Percentiles rank a stretch among this genome's conserved stretches.
Conservation (phyloP, 2,797 vertebrate genomes). For the Gymnodraco acuticeps region DNA sequence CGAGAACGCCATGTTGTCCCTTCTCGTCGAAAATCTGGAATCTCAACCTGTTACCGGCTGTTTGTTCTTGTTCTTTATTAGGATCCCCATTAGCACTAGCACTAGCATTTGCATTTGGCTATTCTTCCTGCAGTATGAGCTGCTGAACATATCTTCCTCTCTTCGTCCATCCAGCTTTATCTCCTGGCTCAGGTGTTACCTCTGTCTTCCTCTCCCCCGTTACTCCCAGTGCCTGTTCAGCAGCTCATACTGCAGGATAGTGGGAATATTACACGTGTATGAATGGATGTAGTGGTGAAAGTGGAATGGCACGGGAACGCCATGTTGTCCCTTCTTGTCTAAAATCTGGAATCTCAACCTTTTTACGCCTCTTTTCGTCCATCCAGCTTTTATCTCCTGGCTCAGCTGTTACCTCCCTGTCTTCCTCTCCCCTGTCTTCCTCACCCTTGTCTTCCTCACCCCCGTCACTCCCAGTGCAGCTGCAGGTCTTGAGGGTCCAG, state of each 20-base stretch:
- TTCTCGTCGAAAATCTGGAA: constrained; percentile 7
- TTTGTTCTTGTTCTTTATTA: too few species aligned
- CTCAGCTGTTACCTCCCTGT: background rate
- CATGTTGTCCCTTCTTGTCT: constrained; percentile 8
- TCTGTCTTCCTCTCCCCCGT: background rate
- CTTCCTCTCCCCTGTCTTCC: too few species aligned
- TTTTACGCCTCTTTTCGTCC: constrained; percentile 24
- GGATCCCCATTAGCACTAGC: too few species aligned
- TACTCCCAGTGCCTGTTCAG: constrained; percentile 84
- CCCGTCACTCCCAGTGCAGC: constrained; percentile 90
- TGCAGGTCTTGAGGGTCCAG: constrained; percentile 95
- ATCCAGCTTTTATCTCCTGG: constrained; percentile 2
- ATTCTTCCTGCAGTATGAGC: too few species aligned
- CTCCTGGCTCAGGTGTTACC: constrained; percentile 5
- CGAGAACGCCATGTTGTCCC: constrained; percentile 18
- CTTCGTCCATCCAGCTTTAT: constrained; percentile 23
- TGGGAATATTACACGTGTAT: constrained; percentile 61
- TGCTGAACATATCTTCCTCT: background rate
- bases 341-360: constrained; percentile 4
- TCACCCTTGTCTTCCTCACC: too few species aligned
- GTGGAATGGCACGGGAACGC: constrained; percentile 24
- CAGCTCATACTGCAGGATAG: constrained; percentile 14
- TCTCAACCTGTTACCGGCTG: background rate
- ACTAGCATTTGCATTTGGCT: too few species aligned
- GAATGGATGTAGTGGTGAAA: constrained; percentile 28